Conservation (phyloP, 2,797 vertebrate genomes). For the Oryzias sinensis region DNA sequence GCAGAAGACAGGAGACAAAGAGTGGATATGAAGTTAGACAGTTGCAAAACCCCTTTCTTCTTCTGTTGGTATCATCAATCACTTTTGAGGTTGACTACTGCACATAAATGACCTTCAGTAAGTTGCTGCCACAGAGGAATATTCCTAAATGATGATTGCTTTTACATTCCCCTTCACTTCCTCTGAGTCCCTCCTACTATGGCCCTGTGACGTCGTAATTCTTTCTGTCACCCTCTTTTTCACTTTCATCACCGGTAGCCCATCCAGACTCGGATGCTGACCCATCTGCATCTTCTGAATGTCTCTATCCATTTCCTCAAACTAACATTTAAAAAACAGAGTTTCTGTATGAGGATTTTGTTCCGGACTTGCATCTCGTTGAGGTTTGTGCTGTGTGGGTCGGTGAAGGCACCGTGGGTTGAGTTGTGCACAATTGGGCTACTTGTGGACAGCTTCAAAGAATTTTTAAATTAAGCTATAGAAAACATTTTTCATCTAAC, state of each 20-base stretch:
- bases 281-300: constrained; percentile 4
- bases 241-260: constrained; percentile 52
- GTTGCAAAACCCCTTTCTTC: constrained; percentile 45
- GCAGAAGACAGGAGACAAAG: constrained; percentile 33
- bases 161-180: constrained; percentile 73
- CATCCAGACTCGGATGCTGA: constrained; percentile 20
- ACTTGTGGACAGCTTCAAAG: constrained; percentile 21
- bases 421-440: constrained; percentile 4
- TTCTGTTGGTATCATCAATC: constrained; percentile 57
- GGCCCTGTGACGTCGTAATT: constrained; percentile 14
- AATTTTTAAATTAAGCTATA: constrained; percentile 3
- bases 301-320: constrained; percentile 22
- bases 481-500: background rate
- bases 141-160: constrained; percentile 75
- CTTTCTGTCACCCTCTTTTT: constrained; percentile 18
- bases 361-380: constrained; percentile 16
- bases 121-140: constrained; percentile 61
- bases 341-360: constrained; percentile 1
- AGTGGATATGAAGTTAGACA: constrained; percentile 31
- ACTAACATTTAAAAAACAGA: constrained; percentile 21
- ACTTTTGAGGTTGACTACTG: constrained; percentile 56
- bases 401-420: background rate
- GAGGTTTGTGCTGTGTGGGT: constrained; percentile 16
- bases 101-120: constrained; percentile 50
- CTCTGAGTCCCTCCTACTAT: constrained; percentile 35